A percentile compares a stretch with the other conserved stretches of the same genome.
These are phyloP conservation scores for Martes martes DNA, from an alignment of 2,113 vertebrate species.

Conservation along the genomic window DNA sequence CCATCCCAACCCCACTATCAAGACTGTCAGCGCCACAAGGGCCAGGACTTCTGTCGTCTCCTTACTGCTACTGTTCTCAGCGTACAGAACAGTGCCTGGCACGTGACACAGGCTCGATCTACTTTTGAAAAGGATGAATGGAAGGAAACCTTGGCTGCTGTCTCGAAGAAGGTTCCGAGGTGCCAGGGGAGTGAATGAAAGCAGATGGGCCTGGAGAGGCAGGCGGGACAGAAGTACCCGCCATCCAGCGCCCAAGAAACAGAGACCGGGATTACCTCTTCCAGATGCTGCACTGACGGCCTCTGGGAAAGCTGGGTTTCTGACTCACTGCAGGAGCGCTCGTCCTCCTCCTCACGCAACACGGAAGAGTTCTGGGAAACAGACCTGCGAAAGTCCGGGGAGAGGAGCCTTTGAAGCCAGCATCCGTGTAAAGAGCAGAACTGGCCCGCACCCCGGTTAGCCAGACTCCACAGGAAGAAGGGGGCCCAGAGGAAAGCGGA, in stretches of 20 bases:
- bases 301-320: conserved; percentile 86
- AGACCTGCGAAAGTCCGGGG: conserved; percentile 82
- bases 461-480: too few species aligned
- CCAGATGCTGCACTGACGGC: conserved; percentile 81
- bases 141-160: background rate
- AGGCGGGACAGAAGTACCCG: background rate
- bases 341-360: conserved; percentile 92
- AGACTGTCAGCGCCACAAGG: accelerated
- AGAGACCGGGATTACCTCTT: conserved; percentile 81
- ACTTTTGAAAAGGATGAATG: accelerated
- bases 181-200: background rate
- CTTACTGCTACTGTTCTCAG: background rate
- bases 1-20: background rate
- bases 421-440: too few species aligned
- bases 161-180: background rate
- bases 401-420: background rate
- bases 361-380: conserved; percentile 95
- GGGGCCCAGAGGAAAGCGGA: accelerated
- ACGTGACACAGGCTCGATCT: accelerated
- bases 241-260: background rate
- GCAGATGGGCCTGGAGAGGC: background rate
- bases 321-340: conserved; percentile 92
- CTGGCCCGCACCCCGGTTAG: too few species aligned
- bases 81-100: accelerated
- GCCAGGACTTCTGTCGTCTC: too few species aligned